A percentile compares a stretch with the other conserved stretches of the same genome.
Evolutionary conservation across 1,140 invertebrate species (phyloP).

Genomic region (Zaprionus capensis): DNA sequence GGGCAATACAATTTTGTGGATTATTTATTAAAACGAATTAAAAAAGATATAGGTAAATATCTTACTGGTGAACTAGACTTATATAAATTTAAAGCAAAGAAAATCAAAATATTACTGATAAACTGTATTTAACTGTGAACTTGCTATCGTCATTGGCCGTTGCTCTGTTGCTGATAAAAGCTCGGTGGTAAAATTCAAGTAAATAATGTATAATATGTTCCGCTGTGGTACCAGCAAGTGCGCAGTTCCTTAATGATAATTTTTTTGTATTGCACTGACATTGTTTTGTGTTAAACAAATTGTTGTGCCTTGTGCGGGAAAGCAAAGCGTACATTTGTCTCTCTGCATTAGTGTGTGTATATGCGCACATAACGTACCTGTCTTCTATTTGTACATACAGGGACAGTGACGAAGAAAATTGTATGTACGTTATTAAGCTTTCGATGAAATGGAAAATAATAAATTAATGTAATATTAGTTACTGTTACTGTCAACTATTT

Average conservation of each 20-base stretch:
- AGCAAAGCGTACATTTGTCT: slow-evolving; percentile 1
- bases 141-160: slow-evolving; percentile 23
- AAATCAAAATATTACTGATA: background rate
- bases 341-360: slow-evolving; percentile 19
- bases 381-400: slow-evolving; percentile 10
- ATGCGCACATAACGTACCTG: slow-evolving; percentile 28
- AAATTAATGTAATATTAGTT: too few relatives aligned
- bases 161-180: slow-evolving; percentile 62
- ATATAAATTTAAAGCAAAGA: background rate
- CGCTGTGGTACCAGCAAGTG: slow-evolving; percentile 41
- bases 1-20: slow-evolving; percentile 7
- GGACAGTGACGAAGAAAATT: slow-evolving; percentile 10
- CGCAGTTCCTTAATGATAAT: slow-evolving; percentile 55
- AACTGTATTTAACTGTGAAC: background rate
- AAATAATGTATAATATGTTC: slow-evolving; percentile 64
- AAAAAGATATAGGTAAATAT: slow-evolving; percentile 28
- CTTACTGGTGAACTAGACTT: background rate
- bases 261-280: slow-evolving; percentile 3
- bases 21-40: slow-evolving; percentile 21
- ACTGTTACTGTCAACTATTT: background rate
- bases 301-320: slow-evolving; percentile 4
- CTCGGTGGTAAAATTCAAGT: slow-evolving; percentile 58
- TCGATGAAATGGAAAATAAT: slow-evolving; percentile 9
- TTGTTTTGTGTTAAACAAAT: slow-evolving; percentile 10
- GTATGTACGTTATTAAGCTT: slow-evolving; percentile 1